phyloP scores from a whole-genome alignment of 2,888 invertebrate species.

The Apotomis betuletana region DNA sequence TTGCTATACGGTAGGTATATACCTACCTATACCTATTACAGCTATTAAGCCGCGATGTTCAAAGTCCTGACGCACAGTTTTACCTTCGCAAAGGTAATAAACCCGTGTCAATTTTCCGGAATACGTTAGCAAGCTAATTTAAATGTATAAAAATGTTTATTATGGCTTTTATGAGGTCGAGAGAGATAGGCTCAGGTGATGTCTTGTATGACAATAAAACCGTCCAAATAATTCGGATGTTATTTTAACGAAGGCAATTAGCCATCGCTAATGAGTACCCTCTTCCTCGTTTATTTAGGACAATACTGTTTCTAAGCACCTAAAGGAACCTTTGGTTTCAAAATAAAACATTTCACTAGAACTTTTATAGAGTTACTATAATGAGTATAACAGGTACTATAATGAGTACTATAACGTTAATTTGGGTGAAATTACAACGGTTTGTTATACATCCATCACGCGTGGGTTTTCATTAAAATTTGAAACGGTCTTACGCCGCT shows the following conservation, averaged over 20 bases:
- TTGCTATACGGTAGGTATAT: too few relatives aligned
- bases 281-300: background rate
- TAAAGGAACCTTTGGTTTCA: background rate
- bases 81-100: constrained; percentile 17
- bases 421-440: constrained; percentile 19
- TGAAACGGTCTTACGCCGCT: constrained; percentile 51
- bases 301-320: background rate
- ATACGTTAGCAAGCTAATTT: constrained; percentile 26
- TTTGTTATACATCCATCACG: constrained; percentile 57
- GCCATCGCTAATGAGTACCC: background rate
- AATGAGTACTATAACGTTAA: constrained; percentile 10
- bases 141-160: constrained; percentile 11
- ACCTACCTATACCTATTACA: too few relatives aligned
- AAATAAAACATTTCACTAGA: background rate
- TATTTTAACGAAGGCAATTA: constrained; percentile 4
- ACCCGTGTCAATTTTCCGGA: constrained; percentile 16
- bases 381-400: background rate
- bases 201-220: constrained; percentile 16
- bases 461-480: constrained; percentile 63
- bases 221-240: background rate
- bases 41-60: background rate
- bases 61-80: background rate
- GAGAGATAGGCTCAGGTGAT: constrained; percentile 6
- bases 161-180: constrained; percentile 22
- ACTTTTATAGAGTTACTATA: background rate